Conservation (phyloP, 2,797 vertebrate species). For the Micromesistius poutassou region DNA sequence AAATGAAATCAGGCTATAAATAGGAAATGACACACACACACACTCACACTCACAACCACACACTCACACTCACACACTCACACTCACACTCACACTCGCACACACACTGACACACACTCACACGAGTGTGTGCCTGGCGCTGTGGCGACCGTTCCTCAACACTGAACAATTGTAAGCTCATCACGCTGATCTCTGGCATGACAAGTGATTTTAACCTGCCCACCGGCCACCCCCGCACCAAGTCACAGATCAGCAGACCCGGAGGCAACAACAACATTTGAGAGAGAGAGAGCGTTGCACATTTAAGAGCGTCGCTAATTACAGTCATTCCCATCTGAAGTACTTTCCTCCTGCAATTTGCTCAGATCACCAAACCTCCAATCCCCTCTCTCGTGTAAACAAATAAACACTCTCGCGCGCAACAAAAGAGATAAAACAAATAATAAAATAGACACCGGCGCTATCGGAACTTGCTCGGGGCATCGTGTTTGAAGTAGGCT, state of each 20-base stretch:
- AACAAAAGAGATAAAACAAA: conserved; percentile 76
- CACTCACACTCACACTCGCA: too few relatives aligned
- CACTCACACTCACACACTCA: too few relatives aligned
- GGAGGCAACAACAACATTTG: conserved; percentile 79
- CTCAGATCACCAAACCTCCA: conserved; percentile 78
- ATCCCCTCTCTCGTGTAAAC: conserved; percentile 77
- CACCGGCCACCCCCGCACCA: conserved; percentile 72
- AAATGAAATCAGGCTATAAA: conserved; percentile 51
- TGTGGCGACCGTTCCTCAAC: conserved; percentile 72
- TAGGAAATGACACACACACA: conserved; percentile 51
- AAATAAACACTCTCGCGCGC: conserved; percentile 74
- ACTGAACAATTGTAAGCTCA: conserved; percentile 81
- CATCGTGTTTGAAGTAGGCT: conserved; percentile 72
- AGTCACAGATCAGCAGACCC: conserved; percentile 73
- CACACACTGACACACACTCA: too few relatives aligned
- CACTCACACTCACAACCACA: too few relatives aligned
- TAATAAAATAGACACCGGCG: conserved; percentile 67
- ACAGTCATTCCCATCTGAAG: conserved; percentile 78
- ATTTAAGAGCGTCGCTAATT: conserved; percentile 81
- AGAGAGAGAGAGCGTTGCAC: conserved; percentile 65
- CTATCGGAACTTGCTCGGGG: conserved; percentile 67
- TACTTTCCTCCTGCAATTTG: conserved; percentile 79
- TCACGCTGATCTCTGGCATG: conserved; percentile 79
- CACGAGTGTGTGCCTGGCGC: conserved; percentile 62
- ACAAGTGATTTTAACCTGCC: conserved; percentile 82